Evolutionary conservation across 2,797 vertebrate species (phyloP), one percentile per base, ranked within the genome.

Genomic region (Anguilla megastoma): DNA sequence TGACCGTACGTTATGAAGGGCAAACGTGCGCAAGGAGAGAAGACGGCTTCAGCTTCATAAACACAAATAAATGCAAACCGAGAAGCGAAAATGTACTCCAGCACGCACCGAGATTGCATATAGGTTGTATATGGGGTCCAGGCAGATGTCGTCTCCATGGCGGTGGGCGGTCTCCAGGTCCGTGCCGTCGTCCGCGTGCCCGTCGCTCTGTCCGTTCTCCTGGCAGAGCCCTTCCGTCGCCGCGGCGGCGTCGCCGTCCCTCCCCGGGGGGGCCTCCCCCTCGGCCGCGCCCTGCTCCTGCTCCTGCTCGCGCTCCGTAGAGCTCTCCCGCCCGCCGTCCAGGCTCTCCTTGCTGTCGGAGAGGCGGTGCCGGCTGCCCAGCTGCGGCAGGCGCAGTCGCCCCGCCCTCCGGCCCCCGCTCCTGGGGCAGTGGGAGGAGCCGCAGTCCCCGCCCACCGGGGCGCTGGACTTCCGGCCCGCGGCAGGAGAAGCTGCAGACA

Each of bases 71-170:
- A 27, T 8, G 16, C 58, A 21, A 60, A 60, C 4, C 0, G 3
- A 4, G 10, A 4, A 6, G 24, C 8, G 1, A 21, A 63, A n/a
- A 21, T 21, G 12, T 24, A 60, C 3, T 4, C 16, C 41, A 33
- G 69, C 16, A 95, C 97, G 94, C 93, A 99, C 99, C 93, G 99
- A 99, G 95, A 98, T 99, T 98, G 99, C 99, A 98, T 99, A 99
- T 89, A 99, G 97, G 91, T 98, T 99, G 97, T 99, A 99, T 92
- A 99, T 96, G 94, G 97, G 97, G 88, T 97, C 98, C 92, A 96
- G 94, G 90, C 94, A 96, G 91, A 91, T 90, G 7, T 96, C 94
- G 90, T 97, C 96, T 96, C 97, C 97, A 97, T 97, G 97, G 96
- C 97, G 97, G 86, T 97, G 96, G 1, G 92, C 89, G 58, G 54